Base-by-base conservation (phyloP, 2,797 vertebrate genomes). In the Phrynocephalus forsythii region DNA sequence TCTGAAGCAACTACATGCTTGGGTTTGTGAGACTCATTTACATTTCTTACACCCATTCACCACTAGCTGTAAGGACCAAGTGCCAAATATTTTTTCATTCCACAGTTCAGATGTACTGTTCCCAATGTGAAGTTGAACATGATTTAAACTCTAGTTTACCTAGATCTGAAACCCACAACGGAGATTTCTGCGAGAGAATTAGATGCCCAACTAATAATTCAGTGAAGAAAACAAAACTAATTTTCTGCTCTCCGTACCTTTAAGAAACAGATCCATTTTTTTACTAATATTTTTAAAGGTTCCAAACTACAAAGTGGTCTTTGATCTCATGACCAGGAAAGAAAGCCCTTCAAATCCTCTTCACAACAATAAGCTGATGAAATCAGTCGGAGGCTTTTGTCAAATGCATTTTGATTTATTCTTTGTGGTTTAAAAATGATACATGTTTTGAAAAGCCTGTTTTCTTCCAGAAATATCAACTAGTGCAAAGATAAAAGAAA, bases 181-280 rank as follows among this genome's bases (percentile, higher is more conserved):
- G 18, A 48, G 24, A 68, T 22, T 80, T 72, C 24, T 80, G 20
- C 44, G 68, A 22, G 73, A 77, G 26, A 63, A 48, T 18, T 20
- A 77, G 38, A 48, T 22, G 38, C 33, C 73, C 26, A 75, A 48
- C 30, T n/a, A 30, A 5, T 52, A 79, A 69, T 24, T 69, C 91
- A 91, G 85, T 24, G 89, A 92, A 92, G 93, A 90, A 88, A 26
- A 52, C 85, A 93, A 92, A 79, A 75, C 44, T 89, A 87, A 83
- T 16, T 84, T 88, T 91, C 89, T 28, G 80, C 82, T 80, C 90
- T 88, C 68, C 85, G 84, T n/a, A 10, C 26, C 84, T 78, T 91
- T 92, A 88, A 83, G 78, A 60, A 28, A 88, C 71, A 89, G 50
- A 90, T 91, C 89, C 87, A 50, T 77, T 38, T 86, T 88, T 86